phyloP scores from a whole-genome alignment of 1,140 invertebrate species.

The Ceratina japonica region DNA sequence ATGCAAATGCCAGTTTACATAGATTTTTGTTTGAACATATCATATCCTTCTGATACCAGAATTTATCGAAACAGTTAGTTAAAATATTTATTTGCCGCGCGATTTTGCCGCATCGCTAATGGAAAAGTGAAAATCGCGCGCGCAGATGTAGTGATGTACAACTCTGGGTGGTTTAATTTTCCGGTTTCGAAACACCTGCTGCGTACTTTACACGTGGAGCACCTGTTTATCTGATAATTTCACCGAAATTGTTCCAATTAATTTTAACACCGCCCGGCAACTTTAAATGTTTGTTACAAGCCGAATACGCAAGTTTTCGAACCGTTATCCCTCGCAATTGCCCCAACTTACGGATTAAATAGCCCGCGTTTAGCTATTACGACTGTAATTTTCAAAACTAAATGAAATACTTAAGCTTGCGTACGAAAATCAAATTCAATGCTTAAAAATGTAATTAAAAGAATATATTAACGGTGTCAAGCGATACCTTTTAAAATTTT shows the following conservation, averaged over 20 bases:
- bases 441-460: too few species aligned
- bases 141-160: slow-evolving; percentile 32
- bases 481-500: too few species aligned
- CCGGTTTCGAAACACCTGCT: slow-evolving; percentile 43
- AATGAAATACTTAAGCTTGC: background rate
- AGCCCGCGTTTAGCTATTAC: background rate
- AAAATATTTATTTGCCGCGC: background rate
- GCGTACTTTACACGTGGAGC: slow-evolving; percentile 40
- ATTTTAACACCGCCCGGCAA: slow-evolving; percentile 33
- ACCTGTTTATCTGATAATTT: slow-evolving; percentile 53
- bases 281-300: slow-evolving; percentile 49
- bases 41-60: background rate
- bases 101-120: slow-evolving; percentile 2
- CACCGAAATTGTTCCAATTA: slow-evolving; percentile 45
- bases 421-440: background rate
- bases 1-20: background rate
- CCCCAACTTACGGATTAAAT: slow-evolving; percentile 13
- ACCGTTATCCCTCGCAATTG: slow-evolving; percentile 37
- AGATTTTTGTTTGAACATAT: too few species aligned
- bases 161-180: slow-evolving; percentile 49
- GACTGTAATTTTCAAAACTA: background rate
- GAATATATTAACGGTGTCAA: too few species aligned
- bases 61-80: background rate
- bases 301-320: slow-evolving; percentile 42
- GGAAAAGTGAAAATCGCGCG: slow-evolving; percentile 32